These are phyloP conservation scores for Enteromius mattozi DNA, from an alignment of 2,797 vertebrate species.

Conservation along the genomic window DNA sequence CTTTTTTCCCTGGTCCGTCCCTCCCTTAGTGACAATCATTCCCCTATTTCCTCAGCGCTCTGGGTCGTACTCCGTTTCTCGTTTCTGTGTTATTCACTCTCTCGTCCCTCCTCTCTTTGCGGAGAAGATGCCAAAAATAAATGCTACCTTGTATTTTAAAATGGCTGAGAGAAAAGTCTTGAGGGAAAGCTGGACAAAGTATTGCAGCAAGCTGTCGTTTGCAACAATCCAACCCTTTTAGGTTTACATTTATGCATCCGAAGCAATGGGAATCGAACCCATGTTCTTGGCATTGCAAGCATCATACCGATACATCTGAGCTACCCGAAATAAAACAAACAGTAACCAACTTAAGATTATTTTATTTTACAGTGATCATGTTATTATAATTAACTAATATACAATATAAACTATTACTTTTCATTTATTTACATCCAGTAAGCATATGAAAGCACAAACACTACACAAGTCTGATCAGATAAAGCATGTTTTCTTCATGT, in stretches of 20 bases:
- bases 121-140: slow-evolving; percentile 67
- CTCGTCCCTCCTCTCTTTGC: slow-evolving; percentile 57
- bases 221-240: not conserved
- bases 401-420: not conserved
- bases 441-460: not conserved
- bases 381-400: not conserved
- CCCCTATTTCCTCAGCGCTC: slow-evolving; percentile 69
- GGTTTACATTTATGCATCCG: not conserved
- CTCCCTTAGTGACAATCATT: slow-evolving; percentile 74
- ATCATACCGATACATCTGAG: not conserved
- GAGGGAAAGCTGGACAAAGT: slow-evolving; percentile 49
- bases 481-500: not conserved
- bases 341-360: not conserved
- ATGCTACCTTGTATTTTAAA: slow-evolving; percentile 57
- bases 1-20: slow-evolving; percentile 66
- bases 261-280: not conserved
- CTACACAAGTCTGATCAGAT: not conserved
- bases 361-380: not conserved
- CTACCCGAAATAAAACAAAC: not conserved
- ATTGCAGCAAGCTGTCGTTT: slow-evolving; percentile 45
- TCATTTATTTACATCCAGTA: not conserved
- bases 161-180: slow-evolving; percentile 58
- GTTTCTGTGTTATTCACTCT: slow-evolving; percentile 44
- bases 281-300: not conserved
- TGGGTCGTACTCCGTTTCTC: slow-evolving; percentile 56